Percentiles rank a stretch among this genome's conserved stretches.
Conservation (phyloP, 1,140 invertebrate species). For the Bombus superbus region DNA sequence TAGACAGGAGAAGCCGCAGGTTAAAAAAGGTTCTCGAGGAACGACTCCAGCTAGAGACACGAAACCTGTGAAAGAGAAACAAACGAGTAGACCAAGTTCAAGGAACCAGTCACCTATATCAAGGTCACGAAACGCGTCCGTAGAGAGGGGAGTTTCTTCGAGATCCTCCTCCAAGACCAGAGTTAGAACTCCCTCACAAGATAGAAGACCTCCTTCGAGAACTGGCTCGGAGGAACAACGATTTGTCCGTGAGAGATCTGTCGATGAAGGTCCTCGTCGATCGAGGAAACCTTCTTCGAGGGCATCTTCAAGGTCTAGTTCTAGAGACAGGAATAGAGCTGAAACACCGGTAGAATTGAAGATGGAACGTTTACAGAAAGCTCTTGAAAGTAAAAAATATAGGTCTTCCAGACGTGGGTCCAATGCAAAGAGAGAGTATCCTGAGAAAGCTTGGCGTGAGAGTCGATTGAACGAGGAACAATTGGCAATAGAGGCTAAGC, state of each 20-base stretch:
- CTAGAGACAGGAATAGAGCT: conserved; percentile 69
- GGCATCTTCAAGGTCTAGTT: conserved; percentile 65
- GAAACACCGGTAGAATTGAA: conserved; percentile 61
- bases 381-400: conserved; percentile 64
- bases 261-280: conserved; percentile 26
- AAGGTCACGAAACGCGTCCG: conserved; percentile 70
- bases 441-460: neutral
- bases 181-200: conserved; percentile 50
- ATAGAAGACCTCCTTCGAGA: conserved; percentile 57
- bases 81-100: conserved; percentile 39
- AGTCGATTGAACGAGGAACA: conserved; percentile 45
- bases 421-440: conserved; percentile 14
- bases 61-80: conserved; percentile 29
- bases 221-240: conserved; percentile 51
- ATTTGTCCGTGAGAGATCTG: conserved; percentile 25
- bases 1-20: neutral
- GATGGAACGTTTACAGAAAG: conserved; percentile 70
- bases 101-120: conserved; percentile 67
- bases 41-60: conserved; percentile 59
- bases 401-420: conserved; percentile 43
- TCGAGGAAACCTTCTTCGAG: conserved; percentile 35
- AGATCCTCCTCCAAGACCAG: conserved; percentile 70
- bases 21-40: conserved; percentile 51
- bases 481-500: conserved; percentile 83
- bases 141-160: conserved; percentile 62